Conservation (phyloP, 2,797 vertebrate genomes). For the Geotria australis region DNA sequence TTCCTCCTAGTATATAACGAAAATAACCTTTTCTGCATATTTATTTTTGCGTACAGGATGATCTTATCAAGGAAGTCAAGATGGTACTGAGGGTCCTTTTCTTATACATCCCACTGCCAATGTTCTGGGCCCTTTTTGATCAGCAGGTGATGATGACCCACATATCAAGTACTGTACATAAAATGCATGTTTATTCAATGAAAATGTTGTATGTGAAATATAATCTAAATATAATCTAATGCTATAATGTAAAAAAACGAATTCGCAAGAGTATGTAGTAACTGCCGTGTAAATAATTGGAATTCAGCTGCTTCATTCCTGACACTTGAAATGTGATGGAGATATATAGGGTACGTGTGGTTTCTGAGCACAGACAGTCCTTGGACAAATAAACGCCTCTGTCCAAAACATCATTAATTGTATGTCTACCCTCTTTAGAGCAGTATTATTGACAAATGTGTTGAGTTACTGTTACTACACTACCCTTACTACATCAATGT, state of each 20-base stretch:
- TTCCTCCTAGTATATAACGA: too few relatives aligned
- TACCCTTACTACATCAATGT: too few relatives aligned
- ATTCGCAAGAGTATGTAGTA: background rate
- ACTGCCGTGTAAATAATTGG: background rate
- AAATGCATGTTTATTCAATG: too few relatives aligned
- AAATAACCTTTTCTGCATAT: background rate
- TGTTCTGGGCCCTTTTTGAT: constrained; percentile 97
- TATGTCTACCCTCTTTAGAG: too few relatives aligned
- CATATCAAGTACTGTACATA: background rate
- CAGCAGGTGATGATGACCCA: constrained; percentile 35
- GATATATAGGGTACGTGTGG: too few relatives aligned
- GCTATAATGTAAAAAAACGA: background rate
- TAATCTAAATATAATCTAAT: background rate
- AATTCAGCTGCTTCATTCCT: too few relatives aligned
- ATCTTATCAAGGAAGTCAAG: constrained; percentile 56
- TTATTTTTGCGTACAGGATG: constrained; percentile 19
- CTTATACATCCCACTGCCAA: constrained; percentile 69
- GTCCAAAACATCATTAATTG: too few relatives aligned
- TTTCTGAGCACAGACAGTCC: too few relatives aligned
- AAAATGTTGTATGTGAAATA: background rate
- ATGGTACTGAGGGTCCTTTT: constrained; percentile 57
- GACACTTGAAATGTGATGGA: too few relatives aligned
- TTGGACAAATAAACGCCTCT: too few relatives aligned
- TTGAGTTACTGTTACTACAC: too few relatives aligned
- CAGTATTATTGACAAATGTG: too few relatives aligned